Evolutionary conservation across 2,797 vertebrate genomes (phyloP).

Genomic region (Choloepus didactylus): DNA sequence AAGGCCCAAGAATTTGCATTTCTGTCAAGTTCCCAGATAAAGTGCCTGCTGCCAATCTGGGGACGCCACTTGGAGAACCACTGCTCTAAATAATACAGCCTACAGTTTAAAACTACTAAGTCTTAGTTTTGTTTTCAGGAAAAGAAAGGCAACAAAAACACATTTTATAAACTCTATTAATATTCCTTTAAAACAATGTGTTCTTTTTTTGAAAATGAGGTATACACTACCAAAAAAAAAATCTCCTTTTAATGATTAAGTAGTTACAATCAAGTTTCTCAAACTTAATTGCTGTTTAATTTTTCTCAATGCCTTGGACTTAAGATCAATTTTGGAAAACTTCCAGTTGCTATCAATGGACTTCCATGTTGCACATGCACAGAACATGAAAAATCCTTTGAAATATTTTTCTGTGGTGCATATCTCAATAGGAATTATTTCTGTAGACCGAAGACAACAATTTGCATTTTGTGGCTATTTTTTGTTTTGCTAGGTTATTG

Average conservation of each 20-base stretch:
- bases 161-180: not conserved
- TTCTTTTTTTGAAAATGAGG: not conserved
- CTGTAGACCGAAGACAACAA: not conserved
- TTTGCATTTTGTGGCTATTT: not conserved
- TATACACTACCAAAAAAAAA: not conserved
- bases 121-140: not conserved
- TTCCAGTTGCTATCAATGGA: not conserved
- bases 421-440: not conserved
- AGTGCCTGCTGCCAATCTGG: not conserved
- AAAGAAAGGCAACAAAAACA: not conserved
- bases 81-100: not conserved
- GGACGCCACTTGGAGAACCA: not conserved
- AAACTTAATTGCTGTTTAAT: not conserved
- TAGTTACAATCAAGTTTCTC: not conserved
- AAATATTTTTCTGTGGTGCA: not conserved
- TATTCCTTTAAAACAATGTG: constrained; percentile 14
- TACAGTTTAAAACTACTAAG: not conserved
- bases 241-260: constrained; percentile 7
- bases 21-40: not conserved
- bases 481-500: constrained; percentile 5
- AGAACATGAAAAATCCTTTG: not conserved
- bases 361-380: not conserved
- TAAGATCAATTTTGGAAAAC: constrained; percentile 34
- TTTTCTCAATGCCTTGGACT: not conserved
- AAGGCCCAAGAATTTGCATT: not conserved